Evolutionary conservation across 2,888 invertebrate genomes (phyloP), one percentile per base, ranked within the genome.

Genomic region (Nomada goodeniana): DNA sequence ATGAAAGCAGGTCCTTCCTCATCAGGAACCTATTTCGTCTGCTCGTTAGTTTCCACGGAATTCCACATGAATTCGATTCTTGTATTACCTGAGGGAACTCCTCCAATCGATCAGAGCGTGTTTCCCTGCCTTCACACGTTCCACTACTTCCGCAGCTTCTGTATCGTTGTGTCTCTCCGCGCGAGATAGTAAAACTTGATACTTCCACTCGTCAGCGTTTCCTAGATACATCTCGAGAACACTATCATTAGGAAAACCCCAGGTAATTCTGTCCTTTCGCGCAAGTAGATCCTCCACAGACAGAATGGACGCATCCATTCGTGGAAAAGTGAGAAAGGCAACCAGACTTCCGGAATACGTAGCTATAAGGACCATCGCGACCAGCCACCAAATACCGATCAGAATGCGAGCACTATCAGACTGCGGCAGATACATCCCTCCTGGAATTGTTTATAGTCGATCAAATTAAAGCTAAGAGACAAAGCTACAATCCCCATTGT

Each of bases 301-400:
- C 3, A 96, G 95, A 42, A 98, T 96, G 0, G 97, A 96, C 50
- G 95, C 94, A 92, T 97, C 96, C 90, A 96, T 96, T 92, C 97
- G 97, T 0, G 98, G 98, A 91, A 98, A 98, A 0, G 98, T 98
- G 59, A 98, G 95, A 93, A 98, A 98, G 0, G 98, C 98, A 0
- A 98, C 98, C 87, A 98, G 95, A 94, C 98, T 98, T 2, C 98
- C 98, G 73, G 98, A 98, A 92, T 98, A 98, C 0, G 98, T 98
- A 23, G 98, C 98, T 0, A 98, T 97, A 26, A 98, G 95, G 0
- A 98, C 97, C 82, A 98, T 95, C 0, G 98, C 98, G 0, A 98
- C 97, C 65, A 98, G 93, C 98, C 98, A 98, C 98, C 98, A 98
- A 1, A 97, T 96, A 0, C 98, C 98, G 0, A 98, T 96, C 3